A percentile compares a stretch with the other conserved stretches of the same genome.
Conservation (phyloP, 2,888 invertebrate genomes). For the Branchipolynoe longqiensis region DNA sequence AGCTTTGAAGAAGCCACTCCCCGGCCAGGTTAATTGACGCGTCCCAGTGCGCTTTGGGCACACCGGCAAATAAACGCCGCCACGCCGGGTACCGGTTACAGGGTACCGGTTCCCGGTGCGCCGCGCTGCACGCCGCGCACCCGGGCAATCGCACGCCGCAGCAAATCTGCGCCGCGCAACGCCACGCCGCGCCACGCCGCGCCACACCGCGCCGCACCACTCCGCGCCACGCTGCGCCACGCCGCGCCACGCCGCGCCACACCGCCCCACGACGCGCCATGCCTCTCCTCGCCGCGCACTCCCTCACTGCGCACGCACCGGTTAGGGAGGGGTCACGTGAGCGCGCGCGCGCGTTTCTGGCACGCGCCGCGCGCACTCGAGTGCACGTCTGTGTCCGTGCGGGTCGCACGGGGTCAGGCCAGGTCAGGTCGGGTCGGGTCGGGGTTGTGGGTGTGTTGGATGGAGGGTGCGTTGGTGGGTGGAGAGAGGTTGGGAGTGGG, state of each 20-base stretch:
- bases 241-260: not conserved
- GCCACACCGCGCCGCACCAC: too few relatives aligned
- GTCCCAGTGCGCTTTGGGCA: not conserved
- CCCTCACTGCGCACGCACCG: conserved; percentile 30
- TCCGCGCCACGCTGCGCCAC: not conserved
- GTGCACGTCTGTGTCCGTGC: conserved; percentile 42
- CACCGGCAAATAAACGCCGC: too few relatives aligned
- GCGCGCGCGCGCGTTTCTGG: conserved; percentile 10
- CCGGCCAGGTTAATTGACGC: conserved; percentile 46
- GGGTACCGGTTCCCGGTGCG: too few relatives aligned
- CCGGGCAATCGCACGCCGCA: too few relatives aligned
- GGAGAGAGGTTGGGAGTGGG: too few relatives aligned
- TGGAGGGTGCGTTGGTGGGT: too few relatives aligned
- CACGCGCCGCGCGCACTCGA: not conserved
- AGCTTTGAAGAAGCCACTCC: conserved; percentile 25
- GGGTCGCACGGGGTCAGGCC: conserved; percentile 19
- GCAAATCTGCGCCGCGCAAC: not conserved
- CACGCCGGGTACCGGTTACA: too few relatives aligned
- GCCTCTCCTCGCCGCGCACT: not conserved
- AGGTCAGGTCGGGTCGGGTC: conserved; percentile 37
- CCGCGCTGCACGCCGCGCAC: too few relatives aligned
- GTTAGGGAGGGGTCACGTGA: conserved; percentile 28
- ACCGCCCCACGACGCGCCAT: not conserved
- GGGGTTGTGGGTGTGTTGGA: conserved; percentile 4
- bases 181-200: not conserved